Evolutionary conservation across 2,113 vertebrate species (phyloP).

Genomic region (Halichoerus grypus): DNA sequence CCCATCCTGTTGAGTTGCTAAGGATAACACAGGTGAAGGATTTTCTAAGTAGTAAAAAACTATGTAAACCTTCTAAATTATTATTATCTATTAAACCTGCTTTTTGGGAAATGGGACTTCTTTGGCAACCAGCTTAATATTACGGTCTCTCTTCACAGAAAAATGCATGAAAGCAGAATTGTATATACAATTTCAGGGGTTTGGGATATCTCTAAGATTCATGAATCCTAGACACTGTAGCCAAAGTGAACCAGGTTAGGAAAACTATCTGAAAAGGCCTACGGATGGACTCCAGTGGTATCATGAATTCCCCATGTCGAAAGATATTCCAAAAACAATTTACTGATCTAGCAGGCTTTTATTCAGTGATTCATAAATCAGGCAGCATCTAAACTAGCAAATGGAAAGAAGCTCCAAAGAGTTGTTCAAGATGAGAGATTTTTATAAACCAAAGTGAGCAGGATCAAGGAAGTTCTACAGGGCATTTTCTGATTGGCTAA

Average conservation of each 20-base stretch:
- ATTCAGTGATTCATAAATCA: background rate
- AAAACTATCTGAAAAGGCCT: background rate
- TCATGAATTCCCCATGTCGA: background rate
- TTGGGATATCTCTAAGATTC: background rate
- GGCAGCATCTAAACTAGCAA: background rate
- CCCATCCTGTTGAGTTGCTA: background rate
- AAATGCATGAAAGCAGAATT: background rate
- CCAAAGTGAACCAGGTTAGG: background rate
- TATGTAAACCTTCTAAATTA: slow-evolving; percentile 15
- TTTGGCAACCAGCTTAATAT: background rate
- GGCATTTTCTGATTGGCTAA: background rate
- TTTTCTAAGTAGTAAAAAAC: background rate
- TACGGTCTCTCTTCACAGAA: background rate
- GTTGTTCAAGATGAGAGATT: background rate
- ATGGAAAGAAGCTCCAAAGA: background rate
- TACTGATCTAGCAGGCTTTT: background rate
- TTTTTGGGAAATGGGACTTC: background rate
- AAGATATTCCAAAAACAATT: background rate
- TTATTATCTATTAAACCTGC: background rate
- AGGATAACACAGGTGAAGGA: background rate
- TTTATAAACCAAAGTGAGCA: background rate
- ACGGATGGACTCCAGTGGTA: background rate
- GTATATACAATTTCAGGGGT: background rate
- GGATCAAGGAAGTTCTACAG: background rate
- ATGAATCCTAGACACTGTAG: background rate